These are phyloP conservation scores for Drosophila kohkoa DNA, from an alignment of 1,140 invertebrate genomes.

Conservation along the genomic window DNA sequence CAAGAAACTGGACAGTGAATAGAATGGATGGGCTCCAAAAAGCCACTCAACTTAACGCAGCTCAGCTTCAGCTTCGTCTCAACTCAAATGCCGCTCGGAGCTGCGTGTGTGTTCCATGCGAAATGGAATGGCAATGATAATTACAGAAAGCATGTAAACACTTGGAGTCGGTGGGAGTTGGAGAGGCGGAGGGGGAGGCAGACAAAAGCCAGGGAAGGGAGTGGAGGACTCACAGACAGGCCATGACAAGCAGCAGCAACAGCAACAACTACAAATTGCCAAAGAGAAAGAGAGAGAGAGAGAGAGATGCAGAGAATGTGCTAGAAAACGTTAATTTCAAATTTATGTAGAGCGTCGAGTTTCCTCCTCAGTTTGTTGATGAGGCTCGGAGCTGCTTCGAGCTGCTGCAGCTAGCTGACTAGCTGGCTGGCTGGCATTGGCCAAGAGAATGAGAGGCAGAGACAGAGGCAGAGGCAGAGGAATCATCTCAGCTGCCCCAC, in stretches of 20 bases:
- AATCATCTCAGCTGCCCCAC: background rate
- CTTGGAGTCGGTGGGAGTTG: conserved; percentile 41
- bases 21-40: conserved; percentile 38
- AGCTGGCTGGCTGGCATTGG: conserved; percentile 9
- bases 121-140: conserved; percentile 81
- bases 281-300: conserved; percentile 1
- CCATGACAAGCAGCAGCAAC: conserved; percentile 53
- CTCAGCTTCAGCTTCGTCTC: conserved; percentile 1
- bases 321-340: conserved; percentile 83
- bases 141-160: conserved; percentile 81
- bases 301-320: conserved; percentile 52
- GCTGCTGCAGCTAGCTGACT: background rate
- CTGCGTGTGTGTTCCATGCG: conserved; percentile 77
- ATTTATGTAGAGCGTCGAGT: conserved; percentile 84
- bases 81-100: conserved; percentile 32
- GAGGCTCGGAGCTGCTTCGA: conserved; percentile 47
- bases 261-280: conserved; percentile 53
- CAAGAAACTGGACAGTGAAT: background rate
- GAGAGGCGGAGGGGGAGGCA: background rate
- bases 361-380: conserved; percentile 64
- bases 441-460: background rate
- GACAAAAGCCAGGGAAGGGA: background rate
- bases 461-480: background rate
- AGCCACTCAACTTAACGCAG: conserved; percentile 27
- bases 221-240: conserved; percentile 28